Conservation (phyloP, 2,113 vertebrate genomes). For the Cyprinus carpio region DNA sequence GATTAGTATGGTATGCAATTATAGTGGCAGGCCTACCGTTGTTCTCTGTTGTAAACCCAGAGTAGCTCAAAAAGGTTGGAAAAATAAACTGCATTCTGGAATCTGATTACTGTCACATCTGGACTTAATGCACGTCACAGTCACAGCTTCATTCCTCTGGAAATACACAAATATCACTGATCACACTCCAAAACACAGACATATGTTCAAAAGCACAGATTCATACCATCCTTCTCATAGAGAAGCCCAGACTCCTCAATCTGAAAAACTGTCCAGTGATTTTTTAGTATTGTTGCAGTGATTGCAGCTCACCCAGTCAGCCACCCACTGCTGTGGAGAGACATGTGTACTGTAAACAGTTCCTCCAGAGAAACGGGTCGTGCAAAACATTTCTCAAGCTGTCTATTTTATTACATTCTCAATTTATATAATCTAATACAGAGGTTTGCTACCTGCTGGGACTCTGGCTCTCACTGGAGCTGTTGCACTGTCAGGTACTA, state of each 20-base stretch:
- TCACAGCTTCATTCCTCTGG: too few species aligned
- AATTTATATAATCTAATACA: background rate
- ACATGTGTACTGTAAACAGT: background rate
- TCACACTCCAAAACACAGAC: background rate
- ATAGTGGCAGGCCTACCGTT: too few species aligned
- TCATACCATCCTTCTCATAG: background rate
- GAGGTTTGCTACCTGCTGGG: background rate
- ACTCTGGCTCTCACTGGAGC: background rate
- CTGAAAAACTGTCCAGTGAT: background rate
- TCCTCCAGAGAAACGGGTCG: background rate
- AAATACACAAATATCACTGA: background rate
- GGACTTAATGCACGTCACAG: too few species aligned
- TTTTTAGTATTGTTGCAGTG: background rate
- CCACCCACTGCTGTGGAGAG: background rate
- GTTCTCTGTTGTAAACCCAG: too few species aligned
- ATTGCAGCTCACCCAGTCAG: background rate
- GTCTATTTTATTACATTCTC: background rate
- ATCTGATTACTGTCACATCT: too few species aligned
- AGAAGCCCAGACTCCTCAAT: background rate
- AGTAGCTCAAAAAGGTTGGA: too few species aligned
- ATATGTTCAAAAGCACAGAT: background rate
- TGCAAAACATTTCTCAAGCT: background rate
- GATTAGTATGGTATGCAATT: too few species aligned
- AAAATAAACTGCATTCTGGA: too few species aligned
- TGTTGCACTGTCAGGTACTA: background rate